A percentile compares a stretch with the other conserved stretches of the same genome.
phyloP scores from a whole-genome alignment of 2,113 vertebrate genomes.

The Gallinago media region DNA sequence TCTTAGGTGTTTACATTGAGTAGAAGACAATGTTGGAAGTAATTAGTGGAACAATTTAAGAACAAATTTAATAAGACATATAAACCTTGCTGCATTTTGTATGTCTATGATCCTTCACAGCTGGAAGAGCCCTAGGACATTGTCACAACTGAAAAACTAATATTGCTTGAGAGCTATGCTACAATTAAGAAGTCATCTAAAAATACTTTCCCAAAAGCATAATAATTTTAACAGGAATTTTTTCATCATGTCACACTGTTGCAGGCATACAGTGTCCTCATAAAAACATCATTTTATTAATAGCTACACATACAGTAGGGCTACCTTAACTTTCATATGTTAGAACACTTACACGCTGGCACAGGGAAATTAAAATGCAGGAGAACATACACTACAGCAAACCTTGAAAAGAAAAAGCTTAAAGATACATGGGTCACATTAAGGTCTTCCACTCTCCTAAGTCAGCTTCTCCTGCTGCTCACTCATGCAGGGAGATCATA shows the following conservation, averaged over 20 bases:
- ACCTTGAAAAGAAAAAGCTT: constrained; percentile 14
- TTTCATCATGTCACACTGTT: background rate
- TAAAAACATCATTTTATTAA: background rate
- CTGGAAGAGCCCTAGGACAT: background rate
- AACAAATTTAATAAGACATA: background rate
- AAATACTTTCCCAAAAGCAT: background rate
- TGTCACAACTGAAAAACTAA: background rate
- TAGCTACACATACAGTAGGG: background rate
- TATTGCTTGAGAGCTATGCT: background rate
- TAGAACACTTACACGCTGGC: background rate
- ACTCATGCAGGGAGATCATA: constrained; percentile 42
- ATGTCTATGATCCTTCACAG: background rate
- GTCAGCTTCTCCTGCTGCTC: constrained; percentile 36
- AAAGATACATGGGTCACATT: background rate
- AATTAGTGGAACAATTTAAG: background rate
- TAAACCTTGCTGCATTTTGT: background rate
- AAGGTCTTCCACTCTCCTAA: constrained; percentile 26
- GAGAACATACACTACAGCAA: background rate
- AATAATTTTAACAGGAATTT: background rate
- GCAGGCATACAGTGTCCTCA: background rate
- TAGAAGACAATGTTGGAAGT: background rate
- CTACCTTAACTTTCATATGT: background rate
- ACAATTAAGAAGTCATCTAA: background rate
- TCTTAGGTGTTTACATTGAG: background rate
- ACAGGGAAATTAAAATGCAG: background rate